Evolutionary conservation across 2,888 invertebrate species (phyloP), one percentile per base, ranked within the genome.

Genomic region (Papilio gigon): DNA sequence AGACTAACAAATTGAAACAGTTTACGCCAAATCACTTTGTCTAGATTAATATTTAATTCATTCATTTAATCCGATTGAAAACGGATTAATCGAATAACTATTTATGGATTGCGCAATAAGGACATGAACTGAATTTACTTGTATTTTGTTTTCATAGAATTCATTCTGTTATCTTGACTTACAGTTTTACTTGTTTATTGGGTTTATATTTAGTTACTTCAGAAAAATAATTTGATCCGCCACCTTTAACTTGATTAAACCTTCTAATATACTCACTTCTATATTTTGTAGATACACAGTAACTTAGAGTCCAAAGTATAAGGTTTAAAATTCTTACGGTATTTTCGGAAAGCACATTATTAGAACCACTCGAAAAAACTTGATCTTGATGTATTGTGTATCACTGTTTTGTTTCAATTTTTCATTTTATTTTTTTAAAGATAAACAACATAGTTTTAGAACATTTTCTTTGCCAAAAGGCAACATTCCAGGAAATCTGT

Each of bases 401-500:
- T 27, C 27, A 53, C 53, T 27, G 27, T n/a, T 27, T 53, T 53
- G 53, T 27, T 53, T 30, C n/a, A 56, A 30, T 17, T 9, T 30
- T 12, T 12, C 3, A 22, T 47, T 47, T 56, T 56, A 27, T 61
- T 30, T 62, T n/a, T 58, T 56, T 63, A 50, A 68, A 44, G 59
- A 64, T 37, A 47, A 65, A 63, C 35, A 44, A 64, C 59, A 68
- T 47, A 47, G 68, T 47, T 62, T 63, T 59, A 47, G 33, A 59
- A 58, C 47, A 35, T 58, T 47, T 47, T 33, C 47, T 50, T 83
- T 73, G 83, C 85, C 84, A 84, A 85, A 88, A 88, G 90, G 88
- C 89, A 89, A 83, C 78, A 86, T 89, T 89, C 89, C 89, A 89
- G 85, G 77, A 80, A 87, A 89, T 89, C 89, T 88, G 88, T 84